phyloP scores from a whole-genome alignment of 1,140 invertebrate genomes.

The Zaprionus capensis region DNA sequence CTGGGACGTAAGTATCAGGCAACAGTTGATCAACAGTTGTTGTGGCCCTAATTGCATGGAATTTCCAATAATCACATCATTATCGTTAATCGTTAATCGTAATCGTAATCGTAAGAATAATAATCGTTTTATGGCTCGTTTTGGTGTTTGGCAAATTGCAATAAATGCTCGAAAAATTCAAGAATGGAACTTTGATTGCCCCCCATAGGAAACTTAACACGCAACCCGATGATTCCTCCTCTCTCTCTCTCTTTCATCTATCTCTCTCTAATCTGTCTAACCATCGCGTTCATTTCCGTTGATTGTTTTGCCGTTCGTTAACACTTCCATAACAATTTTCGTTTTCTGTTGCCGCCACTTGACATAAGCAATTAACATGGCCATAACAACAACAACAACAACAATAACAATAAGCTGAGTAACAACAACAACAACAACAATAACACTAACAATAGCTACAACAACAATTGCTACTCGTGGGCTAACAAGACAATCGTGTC shows the following conservation, averaged over 20 bases:
- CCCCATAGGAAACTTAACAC: constrained; percentile 46
- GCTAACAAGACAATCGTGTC: constrained; percentile 79
- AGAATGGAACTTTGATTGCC: constrained; percentile 62
- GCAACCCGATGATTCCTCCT: constrained; percentile 22
- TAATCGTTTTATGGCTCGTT: constrained; percentile 48
- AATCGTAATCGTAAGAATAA: constrained; percentile 24
- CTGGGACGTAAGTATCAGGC: constrained; percentile 91
- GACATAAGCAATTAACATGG: constrained; percentile 75
- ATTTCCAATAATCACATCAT: constrained; percentile 38
- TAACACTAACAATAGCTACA: constrained; percentile 25
- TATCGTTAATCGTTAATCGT: constrained; percentile 8
- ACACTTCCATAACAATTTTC: constrained; percentile 67
- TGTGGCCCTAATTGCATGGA: constrained; percentile 73
- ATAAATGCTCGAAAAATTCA: constrained; percentile 58
- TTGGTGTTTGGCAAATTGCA: constrained; percentile 72
- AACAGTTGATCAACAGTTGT: constrained; percentile 56
- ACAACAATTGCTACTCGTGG: constrained; percentile 39
- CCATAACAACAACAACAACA: constrained; percentile 68
- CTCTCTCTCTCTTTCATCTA: constrained; percentile 26
- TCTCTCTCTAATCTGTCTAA: constrained; percentile 29
- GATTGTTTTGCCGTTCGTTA: constrained; percentile 70
- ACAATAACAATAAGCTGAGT: constrained; percentile 2
- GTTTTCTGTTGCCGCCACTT: constrained; percentile 63
- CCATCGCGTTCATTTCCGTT: constrained; percentile 52
- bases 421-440: constrained; percentile 21